Conservation (phyloP, 2,888 invertebrate genomes). For the Eilema caniola region DNA sequence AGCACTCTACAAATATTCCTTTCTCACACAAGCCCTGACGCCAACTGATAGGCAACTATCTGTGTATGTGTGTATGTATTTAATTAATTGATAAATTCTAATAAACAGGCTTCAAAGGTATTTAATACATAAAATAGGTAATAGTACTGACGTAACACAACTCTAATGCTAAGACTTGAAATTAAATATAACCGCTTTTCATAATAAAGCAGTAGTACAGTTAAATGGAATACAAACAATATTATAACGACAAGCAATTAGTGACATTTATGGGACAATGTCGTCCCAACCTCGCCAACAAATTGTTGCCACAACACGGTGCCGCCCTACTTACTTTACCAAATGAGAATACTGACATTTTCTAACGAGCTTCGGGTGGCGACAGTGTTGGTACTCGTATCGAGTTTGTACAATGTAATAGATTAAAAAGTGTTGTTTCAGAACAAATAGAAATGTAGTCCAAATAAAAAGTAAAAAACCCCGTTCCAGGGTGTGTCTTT, state of each 20-base stretch:
- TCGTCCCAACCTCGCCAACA: background rate
- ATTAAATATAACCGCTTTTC: background rate
- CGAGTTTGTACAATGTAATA: background rate
- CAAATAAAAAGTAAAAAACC: background rate
- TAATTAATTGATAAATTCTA: background rate
- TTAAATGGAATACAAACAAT: slow-evolving; percentile 12
- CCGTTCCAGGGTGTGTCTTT: background rate
- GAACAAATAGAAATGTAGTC: background rate
- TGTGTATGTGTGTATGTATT: too few species aligned
- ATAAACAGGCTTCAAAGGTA: background rate
- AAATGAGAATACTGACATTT: slow-evolving; percentile 1
- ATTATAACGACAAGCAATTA: background rate
- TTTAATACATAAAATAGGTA: background rate
- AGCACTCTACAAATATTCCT: background rate
- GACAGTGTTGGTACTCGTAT: background rate
- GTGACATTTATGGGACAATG: slow-evolving; percentile 4
- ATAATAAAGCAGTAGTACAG: background rate
- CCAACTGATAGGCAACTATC: too few species aligned
- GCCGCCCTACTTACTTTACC: background rate
- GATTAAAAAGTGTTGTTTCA: background rate
- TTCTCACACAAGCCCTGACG: background rate
- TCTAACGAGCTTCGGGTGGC: background rate
- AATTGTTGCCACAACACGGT: background rate
- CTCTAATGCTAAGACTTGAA: background rate
- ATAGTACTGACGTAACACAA: too few species aligned